Percentiles rank a stretch among this genome's conserved stretches.
Conservation (phyloP, 2,113 vertebrate genomes). For the Eira barbara region DNA sequence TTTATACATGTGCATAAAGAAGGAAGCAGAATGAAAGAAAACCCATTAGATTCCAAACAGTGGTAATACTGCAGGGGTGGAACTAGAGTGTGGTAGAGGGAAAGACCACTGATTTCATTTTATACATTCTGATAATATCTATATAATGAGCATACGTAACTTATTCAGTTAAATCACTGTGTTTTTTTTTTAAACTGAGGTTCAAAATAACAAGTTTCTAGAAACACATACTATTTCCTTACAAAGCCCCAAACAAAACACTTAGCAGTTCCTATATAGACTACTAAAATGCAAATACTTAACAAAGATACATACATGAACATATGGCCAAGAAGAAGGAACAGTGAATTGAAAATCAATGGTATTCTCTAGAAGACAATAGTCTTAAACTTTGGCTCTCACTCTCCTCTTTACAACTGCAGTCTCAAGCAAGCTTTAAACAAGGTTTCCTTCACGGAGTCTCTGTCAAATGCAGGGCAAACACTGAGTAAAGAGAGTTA, state of each 20-base stretch:
- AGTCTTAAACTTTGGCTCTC: neutral
- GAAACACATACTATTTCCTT: neutral
- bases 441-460: neutral
- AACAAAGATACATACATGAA: neutral
- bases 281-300: neutral
- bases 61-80: neutral
- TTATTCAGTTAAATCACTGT: neutral
- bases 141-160: neutral
- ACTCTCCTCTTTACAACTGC: neutral
- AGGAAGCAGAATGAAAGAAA: neutral
- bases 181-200: neutral
- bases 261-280: neutral
- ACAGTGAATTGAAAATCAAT: neutral
- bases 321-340: neutral
- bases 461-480: neutral
- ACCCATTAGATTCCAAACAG: neutral
- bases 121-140: neutral
- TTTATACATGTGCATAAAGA: neutral
- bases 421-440: neutral
- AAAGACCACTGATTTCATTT: neutral
- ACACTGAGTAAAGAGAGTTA: slow-evolving; percentile 1
- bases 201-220: slow-evolving; percentile 1
- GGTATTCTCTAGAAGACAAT: neutral
- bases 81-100: neutral
- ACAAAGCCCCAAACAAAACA: neutral